These are phyloP conservation scores for Rhea pennata DNA, from an alignment of 2,113 vertebrate genomes.

Conservation along the genomic window DNA sequence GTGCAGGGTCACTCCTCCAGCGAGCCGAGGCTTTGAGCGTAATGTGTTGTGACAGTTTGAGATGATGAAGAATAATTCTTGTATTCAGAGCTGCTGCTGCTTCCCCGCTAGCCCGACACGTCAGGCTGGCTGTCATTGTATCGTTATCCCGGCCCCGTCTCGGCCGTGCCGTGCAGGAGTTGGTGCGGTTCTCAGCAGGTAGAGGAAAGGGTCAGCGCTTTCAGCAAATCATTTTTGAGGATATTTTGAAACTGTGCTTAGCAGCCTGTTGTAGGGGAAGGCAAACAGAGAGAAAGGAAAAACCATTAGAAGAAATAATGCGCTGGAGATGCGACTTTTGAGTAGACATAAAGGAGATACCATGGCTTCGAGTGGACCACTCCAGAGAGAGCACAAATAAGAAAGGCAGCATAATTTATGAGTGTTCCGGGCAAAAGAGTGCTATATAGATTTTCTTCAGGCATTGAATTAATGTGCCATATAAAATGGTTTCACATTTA, in stretches of 20 bases:
- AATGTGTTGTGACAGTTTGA: constrained; percentile 87
- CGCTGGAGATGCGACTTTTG: constrained; percentile 70
- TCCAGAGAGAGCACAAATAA: constrained; percentile 17
- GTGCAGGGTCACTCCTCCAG: constrained; percentile 77
- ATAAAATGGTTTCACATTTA: constrained; percentile 71
- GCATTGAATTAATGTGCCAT: constrained; percentile 71
- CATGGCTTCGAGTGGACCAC: constrained; percentile 57
- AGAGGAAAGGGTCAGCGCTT: constrained; percentile 69
- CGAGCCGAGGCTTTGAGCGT: constrained; percentile 82
- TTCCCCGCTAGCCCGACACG: constrained; percentile 78
- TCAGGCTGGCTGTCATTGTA: constrained; percentile 86
- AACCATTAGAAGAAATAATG: constrained; percentile 71
- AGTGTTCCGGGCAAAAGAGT: constrained; percentile 74
- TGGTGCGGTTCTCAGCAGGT: constrained; percentile 73
- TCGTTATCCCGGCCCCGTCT: constrained; percentile 78
- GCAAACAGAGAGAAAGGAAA: constrained; percentile 70
- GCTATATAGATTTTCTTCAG: constrained; percentile 71
- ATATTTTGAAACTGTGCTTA: constrained; percentile 80
- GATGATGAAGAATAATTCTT: constrained; percentile 89
- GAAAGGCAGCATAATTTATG: constrained; percentile 76
- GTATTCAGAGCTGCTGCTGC: constrained; percentile 81
- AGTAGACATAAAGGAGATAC: constrained; percentile 67
- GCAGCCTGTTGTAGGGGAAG: constrained; percentile 79
- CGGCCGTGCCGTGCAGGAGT: constrained; percentile 72
- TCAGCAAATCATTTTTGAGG: constrained; percentile 80